Conservation (phyloP, 2,113 vertebrate species). For the Lagopus leucura region DNA sequence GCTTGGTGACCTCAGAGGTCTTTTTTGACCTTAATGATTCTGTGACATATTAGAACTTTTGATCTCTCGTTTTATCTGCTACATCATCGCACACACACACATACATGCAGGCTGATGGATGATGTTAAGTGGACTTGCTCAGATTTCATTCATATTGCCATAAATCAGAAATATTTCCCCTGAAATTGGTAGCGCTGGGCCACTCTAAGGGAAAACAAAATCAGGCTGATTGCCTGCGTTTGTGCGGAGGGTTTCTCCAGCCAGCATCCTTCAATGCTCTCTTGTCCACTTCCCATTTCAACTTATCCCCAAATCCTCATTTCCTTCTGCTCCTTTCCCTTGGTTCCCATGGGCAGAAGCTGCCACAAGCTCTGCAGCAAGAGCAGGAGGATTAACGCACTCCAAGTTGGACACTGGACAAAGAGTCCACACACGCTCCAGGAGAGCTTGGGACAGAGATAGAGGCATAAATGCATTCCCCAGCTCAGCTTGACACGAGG, state of each 20-base stretch:
- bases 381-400: not conserved
- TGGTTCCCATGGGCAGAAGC: not conserved
- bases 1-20: too few species aligned
- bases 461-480: not conserved
- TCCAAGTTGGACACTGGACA: fast-evolving
- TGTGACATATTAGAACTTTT: not conserved
- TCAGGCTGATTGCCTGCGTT: not conserved
- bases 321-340: not conserved
- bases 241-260: not conserved
- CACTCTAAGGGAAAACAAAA: not conserved
- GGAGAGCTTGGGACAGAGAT: not conserved
- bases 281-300: constrained; percentile 36
- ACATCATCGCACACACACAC: too few species aligned
- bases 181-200: fast-evolving
- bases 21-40: too few species aligned
- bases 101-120: not conserved
- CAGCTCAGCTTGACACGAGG: not conserved
- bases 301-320: constrained; percentile 7
- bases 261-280: constrained; percentile 6
- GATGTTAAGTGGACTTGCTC: not conserved
- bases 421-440: not conserved
- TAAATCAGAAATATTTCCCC: not conserved
- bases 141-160: not conserved
- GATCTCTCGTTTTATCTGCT: not conserved
- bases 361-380: not conserved